Conservation (phyloP, 2,888 invertebrate species). For the Osmoderma eremita region DNA sequence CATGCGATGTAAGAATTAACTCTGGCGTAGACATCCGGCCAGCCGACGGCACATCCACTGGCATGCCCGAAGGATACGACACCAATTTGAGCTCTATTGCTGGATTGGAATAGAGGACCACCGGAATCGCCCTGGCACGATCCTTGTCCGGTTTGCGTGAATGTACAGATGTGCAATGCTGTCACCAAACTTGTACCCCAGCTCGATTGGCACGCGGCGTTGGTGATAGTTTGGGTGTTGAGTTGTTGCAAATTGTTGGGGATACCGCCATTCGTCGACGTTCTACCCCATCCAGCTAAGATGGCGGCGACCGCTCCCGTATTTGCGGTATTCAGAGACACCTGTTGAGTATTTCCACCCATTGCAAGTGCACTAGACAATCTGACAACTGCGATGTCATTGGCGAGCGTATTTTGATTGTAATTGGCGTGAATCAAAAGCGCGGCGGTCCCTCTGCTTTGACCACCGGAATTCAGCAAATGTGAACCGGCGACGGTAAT, state of each 20-base stretch:
- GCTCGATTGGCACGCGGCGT: constrained; percentile 64
- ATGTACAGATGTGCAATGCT: constrained; percentile 64
- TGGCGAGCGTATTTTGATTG: constrained; percentile 51
- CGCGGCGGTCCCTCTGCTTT: constrained; percentile 59
- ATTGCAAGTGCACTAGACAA: constrained; percentile 40
- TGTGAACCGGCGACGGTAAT: constrained; percentile 66
- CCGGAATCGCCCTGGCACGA: constrained; percentile 69
- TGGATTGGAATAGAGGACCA: constrained; percentile 64
- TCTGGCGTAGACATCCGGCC: constrained; percentile 67
- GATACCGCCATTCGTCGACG: constrained; percentile 67
- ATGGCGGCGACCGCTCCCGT: constrained; percentile 37
- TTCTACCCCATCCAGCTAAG: constrained; percentile 47
- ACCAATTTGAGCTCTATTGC: constrained; percentile 61
- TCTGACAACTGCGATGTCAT: constrained; percentile 49
- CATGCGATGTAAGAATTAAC: constrained; percentile 64
- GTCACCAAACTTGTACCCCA: constrained; percentile 41
- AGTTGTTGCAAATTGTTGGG: constrained; percentile 70
- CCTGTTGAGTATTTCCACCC: constrained; percentile 41
- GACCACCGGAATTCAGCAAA: constrained; percentile 63
- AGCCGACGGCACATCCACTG: constrained; percentile 63
- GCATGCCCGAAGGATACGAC: constrained; percentile 68
- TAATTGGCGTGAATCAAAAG: constrained; percentile 64
- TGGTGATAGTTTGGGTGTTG: constrained; percentile 64
- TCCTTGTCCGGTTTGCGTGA: constrained; percentile 69
- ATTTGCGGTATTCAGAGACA: constrained; percentile 32